A percentile compares a stretch with the other conserved stretches of the same genome.
Evolutionary conservation across 1,140 invertebrate species (phyloP).

Genomic region (Druon quercuslanigerum): DNA sequence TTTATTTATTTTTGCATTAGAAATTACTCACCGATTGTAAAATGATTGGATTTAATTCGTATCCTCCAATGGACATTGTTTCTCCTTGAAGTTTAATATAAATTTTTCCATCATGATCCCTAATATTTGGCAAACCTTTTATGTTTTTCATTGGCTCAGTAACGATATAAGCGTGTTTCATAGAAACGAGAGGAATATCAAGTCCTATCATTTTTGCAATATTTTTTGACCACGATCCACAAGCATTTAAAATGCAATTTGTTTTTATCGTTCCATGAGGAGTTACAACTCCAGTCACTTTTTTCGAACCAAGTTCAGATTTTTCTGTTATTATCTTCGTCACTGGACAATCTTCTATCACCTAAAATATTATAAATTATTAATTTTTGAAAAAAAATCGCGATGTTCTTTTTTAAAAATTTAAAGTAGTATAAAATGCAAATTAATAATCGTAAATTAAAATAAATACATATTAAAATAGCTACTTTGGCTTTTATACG

Average conservation of each 20-base stretch:
- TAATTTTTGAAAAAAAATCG: no score
- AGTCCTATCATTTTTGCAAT: constrained; percentile 84
- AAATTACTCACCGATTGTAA: constrained; percentile 80
- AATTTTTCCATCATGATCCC: constrained; percentile 89
- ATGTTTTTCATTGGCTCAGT: constrained; percentile 85
- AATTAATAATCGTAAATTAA: no score
- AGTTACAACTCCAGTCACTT: constrained; percentile 86
- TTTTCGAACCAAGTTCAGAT: constrained; percentile 78
- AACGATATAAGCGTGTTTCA: constrained; percentile 93
- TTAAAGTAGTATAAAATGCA: no score
- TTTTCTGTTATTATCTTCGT: constrained; percentile 80
- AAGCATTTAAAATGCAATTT: constrained; percentile 84
- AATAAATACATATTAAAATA: no score
- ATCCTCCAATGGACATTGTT: constrained; percentile 88
- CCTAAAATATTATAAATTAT: constrained; percentile 69
- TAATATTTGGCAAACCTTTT: constrained; percentile 85
- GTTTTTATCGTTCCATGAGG: constrained; percentile 83
- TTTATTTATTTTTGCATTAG: background rate
- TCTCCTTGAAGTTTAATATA: constrained; percentile 91
- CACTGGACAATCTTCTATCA: constrained; percentile 86
- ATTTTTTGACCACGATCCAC: constrained; percentile 87
- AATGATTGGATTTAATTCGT: constrained; percentile 89
- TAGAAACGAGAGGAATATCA: constrained; percentile 84
- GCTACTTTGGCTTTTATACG: no score
- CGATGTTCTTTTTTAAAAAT: no score